Conservation (phyloP, 1,140 invertebrate species). For the Cydia strobilella region DNA sequence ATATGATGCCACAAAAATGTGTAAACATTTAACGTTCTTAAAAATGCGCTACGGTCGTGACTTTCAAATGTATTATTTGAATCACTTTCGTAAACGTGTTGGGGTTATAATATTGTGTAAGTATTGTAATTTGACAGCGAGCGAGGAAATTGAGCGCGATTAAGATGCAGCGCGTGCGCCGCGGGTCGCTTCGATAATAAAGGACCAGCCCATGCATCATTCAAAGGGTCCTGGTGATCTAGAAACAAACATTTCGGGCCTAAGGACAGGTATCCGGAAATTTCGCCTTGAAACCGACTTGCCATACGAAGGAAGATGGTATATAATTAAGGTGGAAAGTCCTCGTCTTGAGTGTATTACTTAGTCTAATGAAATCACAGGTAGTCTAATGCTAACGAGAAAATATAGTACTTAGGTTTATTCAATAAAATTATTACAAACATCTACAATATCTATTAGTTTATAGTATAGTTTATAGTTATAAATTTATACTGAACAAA, state of each 20-base stretch:
- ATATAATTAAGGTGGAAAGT: background rate
- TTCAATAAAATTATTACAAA: too few relatives aligned
- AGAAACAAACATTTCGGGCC: constrained; percentile 55
- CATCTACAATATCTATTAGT: too few relatives aligned
- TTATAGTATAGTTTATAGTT: background rate
- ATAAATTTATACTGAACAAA: background rate
- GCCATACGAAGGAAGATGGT: background rate
- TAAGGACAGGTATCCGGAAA: background rate
- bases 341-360: background rate
- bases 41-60: constrained; percentile 20
- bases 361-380: too few relatives aligned
- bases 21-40: background rate
- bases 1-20: constrained; percentile 24
- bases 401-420: too few relatives aligned
- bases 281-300: background rate
- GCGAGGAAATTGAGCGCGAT: constrained; percentile 61
- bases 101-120: constrained; percentile 43
- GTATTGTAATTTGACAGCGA: constrained; percentile 64
- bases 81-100: constrained; percentile 60
- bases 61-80: constrained; percentile 49
- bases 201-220: constrained; percentile 70
- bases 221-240: constrained; percentile 65
- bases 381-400: too few relatives aligned
- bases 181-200: constrained; percentile 54
- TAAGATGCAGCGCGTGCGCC: constrained; percentile 75